Base-by-base conservation (phyloP, 35 echinoderm and acorn worm genomes). In the Acanthaster planci region DNA sequence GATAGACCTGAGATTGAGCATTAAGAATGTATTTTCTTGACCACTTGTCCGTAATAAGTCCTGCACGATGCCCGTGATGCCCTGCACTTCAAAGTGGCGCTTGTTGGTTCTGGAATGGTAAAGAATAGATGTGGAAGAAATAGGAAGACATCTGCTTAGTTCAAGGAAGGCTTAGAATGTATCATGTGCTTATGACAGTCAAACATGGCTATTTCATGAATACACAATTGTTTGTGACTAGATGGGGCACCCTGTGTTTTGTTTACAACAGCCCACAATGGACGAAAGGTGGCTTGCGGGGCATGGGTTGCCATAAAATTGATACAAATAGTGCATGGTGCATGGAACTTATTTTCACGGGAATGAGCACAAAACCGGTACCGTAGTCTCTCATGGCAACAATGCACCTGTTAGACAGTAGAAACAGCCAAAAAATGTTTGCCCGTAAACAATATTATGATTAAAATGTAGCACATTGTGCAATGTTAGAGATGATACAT, bases 1-100 rank as follows among this genome's bases (percentile, higher is more conserved):
- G 39, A 98, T 98, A 10, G 95, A 98, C 8, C 92, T 72, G 18
- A 98, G 80, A 80, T 98, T 98, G 40, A 98, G 88, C 22, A 89
- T 83, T 8, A 98, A 55, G 82, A 98, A 98, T 16, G 95, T 88
- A 75, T 98, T 93, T 18, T 98, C 95, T 67, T 90, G 91, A 2
- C 9, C 52, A 32, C 86, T 78, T 1, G 80, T 82, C n/a, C 89
- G 51, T 2, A 82, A 57, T 60, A 93, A 90, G 58, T 98, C 95
- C 77, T 93, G 95, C n/a, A 98, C 85, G 35, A 82, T 35, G 23
- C 39, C 75, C 29, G 77, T 86, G 14, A 92, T 72, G 15, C 91
- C 91, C 15, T 77, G 64, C 9, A 84, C 58, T 38, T 98, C 95
- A 91, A 98, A 98, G 26, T 89, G 84, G 26, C 78, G 83, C 77